A percentile compares a stretch with the other conserved stretches of the same genome.
Conservation (phyloP, 2,797 vertebrate species). For the Falco naumanni region DNA sequence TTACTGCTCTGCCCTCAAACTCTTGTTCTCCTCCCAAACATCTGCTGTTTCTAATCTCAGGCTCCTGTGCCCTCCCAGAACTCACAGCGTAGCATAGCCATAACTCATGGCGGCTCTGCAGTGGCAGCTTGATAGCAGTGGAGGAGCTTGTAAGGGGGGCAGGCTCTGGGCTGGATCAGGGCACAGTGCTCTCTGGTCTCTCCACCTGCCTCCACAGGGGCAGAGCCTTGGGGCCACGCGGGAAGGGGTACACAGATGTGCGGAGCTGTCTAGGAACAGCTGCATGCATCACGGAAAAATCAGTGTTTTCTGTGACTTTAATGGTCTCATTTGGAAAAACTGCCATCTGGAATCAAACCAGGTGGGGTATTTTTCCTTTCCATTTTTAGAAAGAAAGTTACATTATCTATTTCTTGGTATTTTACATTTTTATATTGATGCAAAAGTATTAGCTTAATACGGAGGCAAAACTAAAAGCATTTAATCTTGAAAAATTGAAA, state of each 20-base stretch:
- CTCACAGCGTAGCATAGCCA: rapidly evolving
- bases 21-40: neutral
- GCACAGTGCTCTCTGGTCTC: rapidly evolving
- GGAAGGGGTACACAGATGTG: neutral
- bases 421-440: neutral
- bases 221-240: rapidly evolving
- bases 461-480: neutral
- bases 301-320: neutral
- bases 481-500: neutral
- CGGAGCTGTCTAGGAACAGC: neutral
- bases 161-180: neutral
- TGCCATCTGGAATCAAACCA: neutral
- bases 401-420: neutral
- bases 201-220: rapidly evolving
- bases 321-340: neutral
- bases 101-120: neutral
- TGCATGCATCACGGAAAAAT: neutral
- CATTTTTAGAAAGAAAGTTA: neutral
- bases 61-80: neutral
- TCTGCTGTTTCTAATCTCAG: neutral
- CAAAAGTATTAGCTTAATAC: neutral
- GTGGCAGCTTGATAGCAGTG: too few relatives aligned
- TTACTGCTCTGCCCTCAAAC: neutral
- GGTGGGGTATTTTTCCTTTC: neutral
- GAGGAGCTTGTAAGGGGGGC: neutral